Conservation (phyloP, 2,888 invertebrate genomes). For the Drosophila histrio region DNA sequence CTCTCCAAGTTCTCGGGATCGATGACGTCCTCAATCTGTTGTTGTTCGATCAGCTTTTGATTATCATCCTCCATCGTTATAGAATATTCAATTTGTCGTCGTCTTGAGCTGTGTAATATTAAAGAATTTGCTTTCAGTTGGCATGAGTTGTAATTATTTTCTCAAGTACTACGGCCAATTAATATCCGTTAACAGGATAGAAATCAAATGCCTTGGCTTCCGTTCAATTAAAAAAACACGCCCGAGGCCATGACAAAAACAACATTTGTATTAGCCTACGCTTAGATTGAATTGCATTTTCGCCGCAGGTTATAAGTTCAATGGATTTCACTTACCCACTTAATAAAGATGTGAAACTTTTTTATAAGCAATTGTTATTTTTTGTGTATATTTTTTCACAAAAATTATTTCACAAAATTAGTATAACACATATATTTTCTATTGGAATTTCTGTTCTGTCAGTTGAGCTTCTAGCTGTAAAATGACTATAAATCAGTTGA, state of each 20-base stretch:
- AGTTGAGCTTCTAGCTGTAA: neutral
- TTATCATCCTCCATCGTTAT: slow-evolving; percentile 11
- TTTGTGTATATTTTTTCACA: neutral
- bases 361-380: neutral
- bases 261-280: neutral
- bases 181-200: slow-evolving; percentile 24
- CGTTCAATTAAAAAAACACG: slow-evolving; percentile 40
- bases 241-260: slow-evolving; percentile 23
- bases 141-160: slow-evolving; percentile 7
- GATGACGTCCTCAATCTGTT: neutral
- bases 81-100: neutral
- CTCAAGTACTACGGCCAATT: slow-evolving; percentile 20
- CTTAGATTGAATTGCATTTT: neutral
- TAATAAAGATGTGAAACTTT: neutral
- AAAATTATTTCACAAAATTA: neutral
- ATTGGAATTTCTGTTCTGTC: neutral
- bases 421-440: neutral
- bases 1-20: slow-evolving; percentile 8
- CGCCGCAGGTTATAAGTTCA: neutral
- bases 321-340: neutral
- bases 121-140: neutral
- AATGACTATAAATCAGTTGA: neutral
- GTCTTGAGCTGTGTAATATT: neutral
- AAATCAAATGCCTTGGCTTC: slow-evolving; percentile 7
- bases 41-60: neutral